Percentiles rank a stretch among this genome's conserved stretches.
These are phyloP conservation scores for Thaumatotibia leucotreta DNA, from an alignment of 1,140 invertebrate species.

Conservation along the genomic window DNA sequence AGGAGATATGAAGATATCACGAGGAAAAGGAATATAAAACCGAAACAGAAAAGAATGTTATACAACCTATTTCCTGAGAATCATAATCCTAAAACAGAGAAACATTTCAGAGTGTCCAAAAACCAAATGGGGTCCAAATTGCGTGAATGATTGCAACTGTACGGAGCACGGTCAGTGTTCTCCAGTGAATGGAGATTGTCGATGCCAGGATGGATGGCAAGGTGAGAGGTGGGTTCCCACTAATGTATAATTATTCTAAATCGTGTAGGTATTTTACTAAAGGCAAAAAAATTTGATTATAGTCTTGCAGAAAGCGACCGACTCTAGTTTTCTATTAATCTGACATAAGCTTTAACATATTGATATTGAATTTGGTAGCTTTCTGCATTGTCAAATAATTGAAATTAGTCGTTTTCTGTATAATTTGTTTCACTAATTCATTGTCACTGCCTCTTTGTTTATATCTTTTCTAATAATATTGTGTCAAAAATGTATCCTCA, in stretches of 20 bases:
- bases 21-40: neutral
- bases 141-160: conserved; percentile 55
- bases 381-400: too few relatives aligned
- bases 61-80: neutral
- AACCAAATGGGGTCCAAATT: conserved; percentile 72
- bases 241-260: neutral
- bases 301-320: too few relatives aligned
- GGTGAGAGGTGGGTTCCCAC: conserved; percentile 71
- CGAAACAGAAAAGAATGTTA: neutral
- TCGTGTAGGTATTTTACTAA: too few relatives aligned
- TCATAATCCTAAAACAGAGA: conserved; percentile 12
- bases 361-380: too few relatives aligned
- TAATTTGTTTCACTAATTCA: too few relatives aligned
- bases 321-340: too few relatives aligned
- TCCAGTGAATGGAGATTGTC: conserved; percentile 54
- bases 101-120: conserved; percentile 57
- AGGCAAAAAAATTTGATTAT: too few relatives aligned
- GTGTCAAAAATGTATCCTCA: too few relatives aligned
- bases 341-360: too few relatives aligned
- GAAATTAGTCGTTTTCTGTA: too few relatives aligned
- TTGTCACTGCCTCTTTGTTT: too few relatives aligned
- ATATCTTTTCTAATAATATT: too few relatives aligned
- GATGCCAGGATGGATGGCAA: conserved; percentile 67
- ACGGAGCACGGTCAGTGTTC: conserved; percentile 49
- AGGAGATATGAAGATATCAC: neutral